Evolutionary conservation across 2,797 vertebrate genomes (phyloP).

Genomic region (Calcarius lapponicus): DNA sequence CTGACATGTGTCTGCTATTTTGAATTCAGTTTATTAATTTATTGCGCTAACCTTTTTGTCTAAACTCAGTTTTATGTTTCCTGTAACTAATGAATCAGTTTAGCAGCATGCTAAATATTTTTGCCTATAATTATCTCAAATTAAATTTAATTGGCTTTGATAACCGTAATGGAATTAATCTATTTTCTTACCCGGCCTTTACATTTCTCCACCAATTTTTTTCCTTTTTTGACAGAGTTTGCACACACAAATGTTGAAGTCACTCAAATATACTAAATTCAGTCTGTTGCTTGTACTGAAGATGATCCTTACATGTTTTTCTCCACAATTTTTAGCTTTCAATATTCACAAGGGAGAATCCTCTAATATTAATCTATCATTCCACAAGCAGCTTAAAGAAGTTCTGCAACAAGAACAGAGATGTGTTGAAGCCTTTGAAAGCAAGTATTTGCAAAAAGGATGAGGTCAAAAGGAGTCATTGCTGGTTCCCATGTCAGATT

Average conservation of each 20-base stretch:
- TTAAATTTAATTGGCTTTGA: neutral
- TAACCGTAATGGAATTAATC: neutral
- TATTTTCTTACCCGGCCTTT: neutral
- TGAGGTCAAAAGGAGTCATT: neutral
- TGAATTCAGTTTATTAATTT: neutral
- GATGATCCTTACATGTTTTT: neutral
- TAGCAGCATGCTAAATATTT: neutral
- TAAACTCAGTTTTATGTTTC: neutral
- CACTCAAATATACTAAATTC: neutral
- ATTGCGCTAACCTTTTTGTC: neutral
- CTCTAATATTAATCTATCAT: neutral
- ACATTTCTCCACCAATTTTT: neutral
- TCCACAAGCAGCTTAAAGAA: neutral
- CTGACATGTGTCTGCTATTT: neutral
- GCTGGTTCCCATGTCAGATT: neutral
- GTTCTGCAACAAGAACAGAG: neutral
- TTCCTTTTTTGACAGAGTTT: neutral
- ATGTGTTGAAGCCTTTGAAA: neutral
- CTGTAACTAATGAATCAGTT: neutral
- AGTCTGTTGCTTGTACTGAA: neutral
- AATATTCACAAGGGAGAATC: neutral
- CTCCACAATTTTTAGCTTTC: neutral
- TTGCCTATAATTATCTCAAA: neutral
- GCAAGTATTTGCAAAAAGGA: neutral
- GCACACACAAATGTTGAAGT: neutral